These are phyloP conservation scores for Nycteola revayana DNA, from an alignment of 2,888 invertebrate genomes.

Conservation along the genomic window DNA sequence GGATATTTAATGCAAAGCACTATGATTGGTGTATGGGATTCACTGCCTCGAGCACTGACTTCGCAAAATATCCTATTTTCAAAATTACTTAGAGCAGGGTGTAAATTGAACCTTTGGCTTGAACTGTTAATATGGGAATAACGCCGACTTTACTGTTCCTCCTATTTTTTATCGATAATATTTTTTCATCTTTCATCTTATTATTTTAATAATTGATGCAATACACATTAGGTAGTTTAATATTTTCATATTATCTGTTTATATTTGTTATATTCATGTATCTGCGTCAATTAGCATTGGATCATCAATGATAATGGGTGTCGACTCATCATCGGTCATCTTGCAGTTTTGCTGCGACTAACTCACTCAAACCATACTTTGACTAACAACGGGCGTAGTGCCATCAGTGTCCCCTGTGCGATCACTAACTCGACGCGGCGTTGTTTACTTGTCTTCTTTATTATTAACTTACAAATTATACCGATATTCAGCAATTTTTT, in stretches of 20 bases:
- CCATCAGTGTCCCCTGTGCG: constrained; percentile 51
- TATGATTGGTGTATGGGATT: constrained; percentile 34
- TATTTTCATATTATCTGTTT: constrained; percentile 33
- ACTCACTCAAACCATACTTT: constrained; percentile 51
- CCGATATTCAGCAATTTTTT: too few relatives aligned
- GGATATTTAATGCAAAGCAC: constrained; percentile 33
- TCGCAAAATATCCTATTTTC: constrained; percentile 21
- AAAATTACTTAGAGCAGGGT: constrained; percentile 1
- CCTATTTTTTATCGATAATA: constrained; percentile 39
- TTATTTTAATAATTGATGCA: constrained; percentile 43
- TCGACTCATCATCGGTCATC: constrained; percentile 44
- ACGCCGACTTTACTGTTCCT: constrained; percentile 58
- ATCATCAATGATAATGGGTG: constrained; percentile 51
- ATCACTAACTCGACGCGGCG: constrained; percentile 60
- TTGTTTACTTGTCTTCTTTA: constrained; percentile 72
- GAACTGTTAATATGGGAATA: constrained; percentile 1
- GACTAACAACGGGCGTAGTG: constrained; percentile 72
- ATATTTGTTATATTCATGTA: constrained; percentile 40
- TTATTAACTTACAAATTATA: too few relatives aligned
- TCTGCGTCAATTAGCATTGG: constrained; percentile 57
- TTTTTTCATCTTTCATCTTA: constrained; percentile 35
- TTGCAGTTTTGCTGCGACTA: constrained; percentile 49
- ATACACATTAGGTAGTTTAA: constrained; percentile 39
- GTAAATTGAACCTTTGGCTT: too few relatives aligned
- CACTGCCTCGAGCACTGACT: constrained; percentile 23